A percentile compares a stretch with the other conserved stretches of the same genome.
Conservation (phyloP, 2,113 vertebrate species). For the Delphinus delphis region DNA sequence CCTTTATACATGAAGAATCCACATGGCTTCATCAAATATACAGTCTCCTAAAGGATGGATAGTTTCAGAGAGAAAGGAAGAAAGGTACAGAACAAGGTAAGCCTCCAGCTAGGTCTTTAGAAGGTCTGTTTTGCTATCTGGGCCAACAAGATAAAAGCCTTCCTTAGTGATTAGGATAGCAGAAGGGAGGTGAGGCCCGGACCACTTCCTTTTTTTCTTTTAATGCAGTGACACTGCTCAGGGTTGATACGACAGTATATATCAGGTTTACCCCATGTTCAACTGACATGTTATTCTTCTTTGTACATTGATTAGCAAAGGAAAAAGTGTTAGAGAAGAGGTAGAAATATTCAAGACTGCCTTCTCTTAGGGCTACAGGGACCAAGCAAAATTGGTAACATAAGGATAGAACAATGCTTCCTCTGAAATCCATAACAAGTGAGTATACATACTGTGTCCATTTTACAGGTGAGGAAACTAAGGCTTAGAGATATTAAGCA, state of each 20-base stretch:
- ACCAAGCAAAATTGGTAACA: not conserved
- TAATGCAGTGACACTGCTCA: not conserved
- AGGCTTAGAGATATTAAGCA: not conserved
- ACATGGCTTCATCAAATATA: not conserved
- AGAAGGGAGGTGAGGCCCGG: not conserved
- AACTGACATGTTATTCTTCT: not conserved
- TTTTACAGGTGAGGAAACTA: not conserved
- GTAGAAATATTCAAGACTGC: not conserved
- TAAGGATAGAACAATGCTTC: not conserved
- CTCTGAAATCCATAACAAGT: not conserved
- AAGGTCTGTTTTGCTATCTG: not conserved
- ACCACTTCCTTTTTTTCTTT: not conserved
- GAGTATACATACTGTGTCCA: not conserved
- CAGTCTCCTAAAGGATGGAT: not conserved
- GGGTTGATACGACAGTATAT: not conserved
- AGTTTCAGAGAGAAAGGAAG: not conserved
- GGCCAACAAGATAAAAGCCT: not conserved
- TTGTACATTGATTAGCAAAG: not conserved
- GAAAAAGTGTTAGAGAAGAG: not conserved
- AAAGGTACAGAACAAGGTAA: fast-evolving
- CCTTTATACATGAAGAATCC: not conserved
- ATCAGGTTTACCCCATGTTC: no score
- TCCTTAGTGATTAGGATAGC: not conserved
- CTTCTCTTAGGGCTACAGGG: not conserved
- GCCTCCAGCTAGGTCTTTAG: not conserved